Percentiles rank a stretch among this genome's conserved stretches.
Conservation (phyloP, 2,113 vertebrate species). For the Cyprinus carpio region DNA sequence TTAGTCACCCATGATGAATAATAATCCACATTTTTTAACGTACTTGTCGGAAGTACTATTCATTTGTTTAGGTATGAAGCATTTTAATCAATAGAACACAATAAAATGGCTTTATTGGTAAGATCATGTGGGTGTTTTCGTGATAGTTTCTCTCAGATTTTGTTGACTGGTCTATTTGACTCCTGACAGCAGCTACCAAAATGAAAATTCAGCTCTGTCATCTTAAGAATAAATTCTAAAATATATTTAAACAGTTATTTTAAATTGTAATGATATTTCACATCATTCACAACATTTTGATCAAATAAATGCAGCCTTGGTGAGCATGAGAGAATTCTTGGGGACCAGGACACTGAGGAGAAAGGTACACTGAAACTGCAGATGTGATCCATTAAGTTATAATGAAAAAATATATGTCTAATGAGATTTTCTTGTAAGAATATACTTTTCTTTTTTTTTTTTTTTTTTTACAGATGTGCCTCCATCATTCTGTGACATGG, state of each 20-base stretch:
- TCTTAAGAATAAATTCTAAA: background rate
- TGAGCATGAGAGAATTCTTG: conserved; percentile 25
- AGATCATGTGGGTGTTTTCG: background rate
- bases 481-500: conserved; percentile 89
- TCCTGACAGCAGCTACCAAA: conserved; percentile 82
- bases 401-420: background rate
- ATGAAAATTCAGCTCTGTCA: background rate
- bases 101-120: background rate
- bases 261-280: background rate
- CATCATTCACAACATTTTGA: too few species aligned
- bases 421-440: background rate
- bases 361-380: conserved; percentile 64
- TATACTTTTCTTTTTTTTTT: background rate
- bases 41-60: too few species aligned
- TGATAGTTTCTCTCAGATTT: conserved; percentile 71
- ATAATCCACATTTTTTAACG: background rate
- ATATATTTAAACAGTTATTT: background rate
- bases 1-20: background rate
- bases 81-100: background rate
- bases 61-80: background rate
- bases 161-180: conserved; percentile 80
- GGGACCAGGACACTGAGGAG: conserved; percentile 65
- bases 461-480: conserved; percentile 79
- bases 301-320: too few species aligned
- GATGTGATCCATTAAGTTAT: too few species aligned